Percentiles rank a stretch among this genome's conserved stretches.
phyloP scores from a whole-genome alignment of 2,797 vertebrate species.

The Salarias fasciatus region DNA sequence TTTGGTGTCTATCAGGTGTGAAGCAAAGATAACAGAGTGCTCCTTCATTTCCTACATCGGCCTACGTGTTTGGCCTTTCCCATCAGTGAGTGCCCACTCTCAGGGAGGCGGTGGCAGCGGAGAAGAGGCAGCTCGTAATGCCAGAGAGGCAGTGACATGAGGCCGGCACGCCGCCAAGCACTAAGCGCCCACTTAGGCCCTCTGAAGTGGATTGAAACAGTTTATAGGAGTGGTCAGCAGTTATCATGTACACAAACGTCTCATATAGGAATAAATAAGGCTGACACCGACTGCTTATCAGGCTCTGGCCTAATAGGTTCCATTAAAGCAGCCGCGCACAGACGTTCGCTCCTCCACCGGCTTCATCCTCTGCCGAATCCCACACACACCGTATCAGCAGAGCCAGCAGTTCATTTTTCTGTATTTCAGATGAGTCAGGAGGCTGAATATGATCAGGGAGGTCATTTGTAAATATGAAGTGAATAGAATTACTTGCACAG shows the following conservation, averaged over 20 bases:
- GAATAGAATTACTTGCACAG: no score
- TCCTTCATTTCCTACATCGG: constrained; percentile 37
- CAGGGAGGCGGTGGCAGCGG: constrained; percentile 37
- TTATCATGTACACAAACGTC: constrained; percentile 25
- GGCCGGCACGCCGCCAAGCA: constrained; percentile 50
- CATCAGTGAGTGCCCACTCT: constrained; percentile 39
- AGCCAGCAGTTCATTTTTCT: no score
- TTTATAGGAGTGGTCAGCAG: constrained; percentile 43
- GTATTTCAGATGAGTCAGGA: no score
- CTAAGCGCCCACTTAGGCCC: constrained; percentile 60
- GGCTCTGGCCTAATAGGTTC: constrained; percentile 1
- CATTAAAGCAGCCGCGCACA: background rate
- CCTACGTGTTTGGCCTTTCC: constrained; percentile 43
- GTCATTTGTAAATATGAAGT: no score
- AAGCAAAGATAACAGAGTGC: constrained; percentile 34
- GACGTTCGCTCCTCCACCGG: background rate
- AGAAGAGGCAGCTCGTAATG: constrained; percentile 31
- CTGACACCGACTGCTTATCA: constrained; percentile 5
- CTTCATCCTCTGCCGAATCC: background rate
- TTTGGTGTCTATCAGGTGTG: constrained; percentile 31
- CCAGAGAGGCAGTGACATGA: constrained; percentile 38
- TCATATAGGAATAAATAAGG: constrained; percentile 7
- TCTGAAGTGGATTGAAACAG: constrained; percentile 44
- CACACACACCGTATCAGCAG: no score
- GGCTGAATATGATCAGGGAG: no score